Conservation (phyloP, 2,797 vertebrate genomes). For the Labeo calbasu region DNA sequence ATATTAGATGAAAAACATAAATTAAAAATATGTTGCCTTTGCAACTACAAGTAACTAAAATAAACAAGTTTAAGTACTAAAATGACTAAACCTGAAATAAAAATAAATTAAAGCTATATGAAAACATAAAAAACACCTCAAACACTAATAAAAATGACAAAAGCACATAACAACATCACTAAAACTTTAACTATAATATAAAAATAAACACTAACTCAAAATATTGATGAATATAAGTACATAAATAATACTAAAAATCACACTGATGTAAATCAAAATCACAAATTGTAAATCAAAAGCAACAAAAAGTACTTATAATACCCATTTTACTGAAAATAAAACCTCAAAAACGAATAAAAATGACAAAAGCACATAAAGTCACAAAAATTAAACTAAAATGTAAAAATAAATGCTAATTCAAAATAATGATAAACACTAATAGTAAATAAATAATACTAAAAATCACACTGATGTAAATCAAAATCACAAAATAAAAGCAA, state of each 20-base stretch:
- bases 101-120: not conserved
- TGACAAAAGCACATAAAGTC: not conserved
- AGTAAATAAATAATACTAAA: not conserved
- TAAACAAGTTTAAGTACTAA: not conserved
- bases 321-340: no score
- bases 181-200: not conserved
- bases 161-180: not conserved
- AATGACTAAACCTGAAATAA: no score
- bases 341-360: not conserved
- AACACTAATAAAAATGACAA: not conserved
- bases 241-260: not conserved
- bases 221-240: not conserved
- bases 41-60: not conserved
- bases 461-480: not conserved
- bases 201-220: not conserved
- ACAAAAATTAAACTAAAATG: not conserved
- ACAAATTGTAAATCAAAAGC: not conserved
- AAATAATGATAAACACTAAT: not conserved
- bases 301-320: no score
- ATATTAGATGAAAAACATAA: not conserved
- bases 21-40: not conserved
- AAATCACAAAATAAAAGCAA: not conserved
- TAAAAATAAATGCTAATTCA: not conserved
- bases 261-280: no score
- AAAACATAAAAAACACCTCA: not conserved